Base-by-base conservation (phyloP, 2,797 vertebrate genomes). In the Heteromormyrus szaboi region DNA sequence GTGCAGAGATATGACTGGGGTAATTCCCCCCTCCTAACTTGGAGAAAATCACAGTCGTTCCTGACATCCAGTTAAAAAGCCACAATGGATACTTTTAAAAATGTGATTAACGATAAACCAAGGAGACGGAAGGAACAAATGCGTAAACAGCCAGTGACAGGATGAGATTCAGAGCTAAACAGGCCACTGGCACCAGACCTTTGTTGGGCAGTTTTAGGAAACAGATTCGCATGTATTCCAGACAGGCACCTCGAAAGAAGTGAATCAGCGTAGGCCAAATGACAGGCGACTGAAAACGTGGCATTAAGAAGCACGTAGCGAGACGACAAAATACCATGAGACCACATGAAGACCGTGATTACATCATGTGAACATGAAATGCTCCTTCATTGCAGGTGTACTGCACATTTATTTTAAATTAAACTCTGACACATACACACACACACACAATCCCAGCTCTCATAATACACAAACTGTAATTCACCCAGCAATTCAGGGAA, bases 391-490 rank as follows among this genome's bases (percentile, higher is more conserved):
- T 53, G 84, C 84, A 48, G n/a, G 12, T 48, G 29, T 22, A 85
- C 83, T 22, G 83, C 48, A 85, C 22, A 51, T 85, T 85, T 85
- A 85, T 85, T 85, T 85, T 29, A 50, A 50, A 29, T 85, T 50
- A 85, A 46, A 85, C 4, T 46, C 76, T 44, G 72, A 19, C 37
- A 44, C 72, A 44, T 4, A 79, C 33, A 86, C 48, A 2, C 25
- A 86, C 85, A 86, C 85, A 53, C 85, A 53, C 25, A 86, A 17
- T 33, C 9, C 48, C 50, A 17, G 12, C n/a, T 85, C 46, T 25
- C 19, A 7, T 37, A 53, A 56, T 86, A 56, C 54, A 86, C 9
- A 86, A 56, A 86, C 7, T 86, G 51, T 86, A 86, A 50, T 25
- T 22, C n/a, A 84, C 44, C 19, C 81, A 84, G 3, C 22, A 14